phyloP scores from a whole-genome alignment of 1,140 invertebrate genomes.

The Cotesia glomerata region DNA sequence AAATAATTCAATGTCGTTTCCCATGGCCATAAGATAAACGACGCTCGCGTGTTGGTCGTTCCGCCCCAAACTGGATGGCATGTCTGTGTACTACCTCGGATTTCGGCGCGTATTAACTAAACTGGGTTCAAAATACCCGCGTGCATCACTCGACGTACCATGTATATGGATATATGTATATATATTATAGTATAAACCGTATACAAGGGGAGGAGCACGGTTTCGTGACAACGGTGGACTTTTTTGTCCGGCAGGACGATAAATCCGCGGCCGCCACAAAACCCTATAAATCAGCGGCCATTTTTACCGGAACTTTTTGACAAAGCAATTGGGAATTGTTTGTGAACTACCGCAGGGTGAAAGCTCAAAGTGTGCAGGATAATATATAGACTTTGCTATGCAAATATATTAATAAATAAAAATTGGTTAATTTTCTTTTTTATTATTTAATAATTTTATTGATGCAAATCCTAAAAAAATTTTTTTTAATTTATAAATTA shows the following conservation, averaged over 20 bases:
- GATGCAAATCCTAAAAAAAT: no score
- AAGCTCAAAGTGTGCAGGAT: neutral
- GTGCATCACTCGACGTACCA: neutral
- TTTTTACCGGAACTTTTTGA: constrained; percentile 52
- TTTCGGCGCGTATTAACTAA: constrained; percentile 38
- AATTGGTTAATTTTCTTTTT: no score
- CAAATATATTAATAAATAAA: constrained; percentile 20
- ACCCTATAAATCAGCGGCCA: constrained; percentile 48
- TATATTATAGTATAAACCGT: constrained; percentile 18
- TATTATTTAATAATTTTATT: no score
- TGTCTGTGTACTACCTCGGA: neutral
- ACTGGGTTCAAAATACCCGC: constrained; percentile 41
- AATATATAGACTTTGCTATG: constrained; percentile 7
- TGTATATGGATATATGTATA: no score
- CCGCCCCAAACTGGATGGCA: neutral
- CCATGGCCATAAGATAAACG: constrained; percentile 1
- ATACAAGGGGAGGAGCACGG: constrained; percentile 33
- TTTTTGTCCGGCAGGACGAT: constrained; percentile 33
- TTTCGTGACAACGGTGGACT: constrained; percentile 21
- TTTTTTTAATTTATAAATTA: no score
- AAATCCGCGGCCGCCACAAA: constrained; percentile 34
- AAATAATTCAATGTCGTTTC: constrained; percentile 13
- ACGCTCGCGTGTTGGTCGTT: neutral
- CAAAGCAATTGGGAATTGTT: constrained; percentile 55
- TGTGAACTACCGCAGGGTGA: constrained; percentile 41